Conservation (phyloP, 2,113 vertebrate genomes). For the Petroica traversi region DNA sequence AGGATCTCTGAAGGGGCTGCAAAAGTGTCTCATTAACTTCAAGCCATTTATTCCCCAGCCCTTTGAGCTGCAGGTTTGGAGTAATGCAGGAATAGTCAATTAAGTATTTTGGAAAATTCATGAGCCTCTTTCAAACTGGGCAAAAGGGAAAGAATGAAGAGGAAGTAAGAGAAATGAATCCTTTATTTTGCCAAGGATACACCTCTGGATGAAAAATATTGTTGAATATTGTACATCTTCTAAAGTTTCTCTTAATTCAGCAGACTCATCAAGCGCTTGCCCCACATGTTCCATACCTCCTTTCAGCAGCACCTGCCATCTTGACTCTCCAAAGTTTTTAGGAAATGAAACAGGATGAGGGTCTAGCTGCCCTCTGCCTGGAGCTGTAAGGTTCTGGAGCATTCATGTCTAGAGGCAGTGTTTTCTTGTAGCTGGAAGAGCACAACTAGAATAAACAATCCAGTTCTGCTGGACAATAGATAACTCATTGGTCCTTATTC, state of each 20-base stretch:
- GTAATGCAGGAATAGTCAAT: neutral
- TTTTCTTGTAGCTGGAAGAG: neutral
- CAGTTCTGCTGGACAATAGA: neutral
- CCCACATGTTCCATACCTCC: fast-evolving
- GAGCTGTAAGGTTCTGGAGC: neutral
- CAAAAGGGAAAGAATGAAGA: neutral
- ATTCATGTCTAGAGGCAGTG: neutral
- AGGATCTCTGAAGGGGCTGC: neutral
- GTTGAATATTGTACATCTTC: neutral
- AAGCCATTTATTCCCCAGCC: neutral
- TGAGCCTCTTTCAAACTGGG: neutral
- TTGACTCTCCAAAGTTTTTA: neutral
- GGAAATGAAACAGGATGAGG: neutral
- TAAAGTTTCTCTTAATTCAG: neutral
- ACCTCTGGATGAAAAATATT: neutral
- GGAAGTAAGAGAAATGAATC: neutral
- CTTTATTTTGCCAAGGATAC: neutral
- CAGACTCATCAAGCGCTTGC: neutral
- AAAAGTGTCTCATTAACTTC: neutral
- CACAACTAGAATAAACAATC: neutral
- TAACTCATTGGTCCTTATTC: neutral
- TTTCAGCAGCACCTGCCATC: neutral
- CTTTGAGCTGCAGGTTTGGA: neutral
- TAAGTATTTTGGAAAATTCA: neutral
- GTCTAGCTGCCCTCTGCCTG: neutral